Conservation (phyloP, 1,140 invertebrate genomes). For the Papilio polytes region DNA sequence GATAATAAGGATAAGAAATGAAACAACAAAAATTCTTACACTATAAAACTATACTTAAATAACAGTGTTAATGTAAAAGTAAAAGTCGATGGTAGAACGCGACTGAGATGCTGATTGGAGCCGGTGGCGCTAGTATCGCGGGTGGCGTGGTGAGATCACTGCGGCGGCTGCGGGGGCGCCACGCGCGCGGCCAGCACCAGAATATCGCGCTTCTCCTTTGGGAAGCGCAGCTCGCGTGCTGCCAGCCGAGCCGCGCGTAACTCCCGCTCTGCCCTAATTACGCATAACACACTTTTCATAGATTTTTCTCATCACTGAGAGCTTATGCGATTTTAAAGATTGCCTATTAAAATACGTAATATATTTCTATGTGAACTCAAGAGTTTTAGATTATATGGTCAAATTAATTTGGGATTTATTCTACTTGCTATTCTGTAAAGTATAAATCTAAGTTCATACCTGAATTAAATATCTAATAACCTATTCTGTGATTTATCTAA, state of each 20-base stretch:
- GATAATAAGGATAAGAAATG: constrained; percentile 49
- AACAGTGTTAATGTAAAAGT: constrained; percentile 62
- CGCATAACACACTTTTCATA: not conserved
- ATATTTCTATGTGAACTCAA: not conserved
- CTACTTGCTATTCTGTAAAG: not conserved
- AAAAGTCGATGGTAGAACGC: constrained; percentile 33
- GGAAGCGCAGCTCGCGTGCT: constrained; percentile 95
- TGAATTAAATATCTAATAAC: not conserved
- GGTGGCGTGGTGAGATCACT: constrained; percentile 74
- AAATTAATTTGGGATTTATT: not conserved
- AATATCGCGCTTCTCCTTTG: constrained; percentile 98
- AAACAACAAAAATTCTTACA: constrained; percentile 65
- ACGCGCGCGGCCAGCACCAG: constrained; percentile 94
- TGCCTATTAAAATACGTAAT: not conserved
- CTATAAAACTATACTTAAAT: constrained; percentile 79
- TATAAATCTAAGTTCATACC: not conserved
- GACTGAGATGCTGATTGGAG: constrained; percentile 31
- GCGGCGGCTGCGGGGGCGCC: constrained; percentile 76
- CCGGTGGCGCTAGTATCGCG: not conserved
- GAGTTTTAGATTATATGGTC: not conserved
- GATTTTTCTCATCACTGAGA: too few species aligned
- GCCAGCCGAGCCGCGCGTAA: constrained; percentile 95
- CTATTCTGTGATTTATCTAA: not conserved
- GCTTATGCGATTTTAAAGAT: too few species aligned
- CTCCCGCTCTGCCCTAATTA: constrained; percentile 90